Evolutionary conservation across 1,140 invertebrate species (phyloP).

Genomic region (Thalassaphorura encarpata): DNA sequence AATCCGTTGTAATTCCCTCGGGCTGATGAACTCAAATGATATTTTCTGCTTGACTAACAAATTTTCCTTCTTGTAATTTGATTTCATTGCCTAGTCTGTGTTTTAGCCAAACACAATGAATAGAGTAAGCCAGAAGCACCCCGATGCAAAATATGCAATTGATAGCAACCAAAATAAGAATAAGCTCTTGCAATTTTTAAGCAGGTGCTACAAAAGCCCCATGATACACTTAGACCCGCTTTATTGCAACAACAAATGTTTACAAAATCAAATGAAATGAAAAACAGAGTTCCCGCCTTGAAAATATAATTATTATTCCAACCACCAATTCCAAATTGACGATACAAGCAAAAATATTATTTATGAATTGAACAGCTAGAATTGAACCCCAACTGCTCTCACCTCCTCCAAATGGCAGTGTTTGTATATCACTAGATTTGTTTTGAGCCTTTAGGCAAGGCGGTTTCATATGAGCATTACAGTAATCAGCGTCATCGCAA

Average conservation of each 20-base stretch:
- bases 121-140: too few relatives aligned
- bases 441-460: constrained; percentile 29
- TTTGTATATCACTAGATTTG: neutral
- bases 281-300: too few relatives aligned
- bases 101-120: too few relatives aligned
- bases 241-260: neutral
- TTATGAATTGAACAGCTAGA: neutral
- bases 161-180: too few relatives aligned
- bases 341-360: neutral
- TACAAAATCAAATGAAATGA: too few relatives aligned
- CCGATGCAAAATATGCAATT: too few relatives aligned
- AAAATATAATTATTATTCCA: neutral
- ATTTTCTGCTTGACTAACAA: too few relatives aligned
- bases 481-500: constrained; percentile 52
- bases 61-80: too few relatives aligned
- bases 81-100: too few relatives aligned
- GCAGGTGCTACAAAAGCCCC: neutral
- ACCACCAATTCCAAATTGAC: neutral
- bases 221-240: neutral
- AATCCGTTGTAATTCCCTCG: too few relatives aligned
- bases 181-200: too few relatives aligned
- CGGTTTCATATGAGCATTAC: constrained; percentile 47
- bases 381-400: neutral
- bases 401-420: constrained; percentile 13
- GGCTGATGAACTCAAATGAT: too few relatives aligned